Conservation (phyloP, 2,113 vertebrate species). For the Nycticorax nycticorax region DNA sequence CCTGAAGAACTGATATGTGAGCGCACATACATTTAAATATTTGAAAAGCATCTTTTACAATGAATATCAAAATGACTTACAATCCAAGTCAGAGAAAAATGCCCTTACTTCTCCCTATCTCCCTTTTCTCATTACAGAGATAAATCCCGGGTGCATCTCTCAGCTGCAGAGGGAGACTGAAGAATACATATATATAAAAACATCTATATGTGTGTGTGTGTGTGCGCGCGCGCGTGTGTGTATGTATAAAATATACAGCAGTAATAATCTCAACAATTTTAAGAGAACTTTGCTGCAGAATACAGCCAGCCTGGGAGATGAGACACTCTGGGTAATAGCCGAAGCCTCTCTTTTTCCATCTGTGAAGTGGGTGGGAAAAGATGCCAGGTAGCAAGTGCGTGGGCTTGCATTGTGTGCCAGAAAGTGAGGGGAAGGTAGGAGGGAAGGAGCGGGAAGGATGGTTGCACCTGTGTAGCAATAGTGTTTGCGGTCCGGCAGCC, state of each 20-base stretch:
- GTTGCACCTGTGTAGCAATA: rapidly evolving
- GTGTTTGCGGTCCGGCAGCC: not conserved
- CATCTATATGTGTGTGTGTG: not conserved
- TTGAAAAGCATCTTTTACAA: slow-evolving; percentile 79
- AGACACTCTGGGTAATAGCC: not conserved
- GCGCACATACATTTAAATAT: slow-evolving; percentile 78
- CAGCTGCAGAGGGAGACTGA: slow-evolving; percentile 44
- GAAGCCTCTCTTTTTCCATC: not conserved
- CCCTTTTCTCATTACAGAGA: slow-evolving; percentile 81
- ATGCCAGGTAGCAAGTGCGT: not conserved
- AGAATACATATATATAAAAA: not conserved
- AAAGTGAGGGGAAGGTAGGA: not conserved
- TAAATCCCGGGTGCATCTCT: slow-evolving; percentile 68
- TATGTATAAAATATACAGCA: slow-evolving; percentile 49
- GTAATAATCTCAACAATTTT: slow-evolving; percentile 44
- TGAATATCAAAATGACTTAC: slow-evolving; percentile 79
- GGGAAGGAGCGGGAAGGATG: not conserved
- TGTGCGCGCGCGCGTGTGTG: no score
- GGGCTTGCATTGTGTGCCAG: not conserved
- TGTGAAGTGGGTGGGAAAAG: not conserved
- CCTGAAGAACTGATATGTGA: slow-evolving; percentile 66
- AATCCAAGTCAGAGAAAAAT: slow-evolving; percentile 75
- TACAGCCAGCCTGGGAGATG: not conserved
- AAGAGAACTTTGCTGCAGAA: slow-evolving; percentile 30
- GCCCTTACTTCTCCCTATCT: slow-evolving; percentile 69